Base-by-base conservation (phyloP, 2,113 vertebrate genomes). In the Eonycteris spelaea region DNA sequence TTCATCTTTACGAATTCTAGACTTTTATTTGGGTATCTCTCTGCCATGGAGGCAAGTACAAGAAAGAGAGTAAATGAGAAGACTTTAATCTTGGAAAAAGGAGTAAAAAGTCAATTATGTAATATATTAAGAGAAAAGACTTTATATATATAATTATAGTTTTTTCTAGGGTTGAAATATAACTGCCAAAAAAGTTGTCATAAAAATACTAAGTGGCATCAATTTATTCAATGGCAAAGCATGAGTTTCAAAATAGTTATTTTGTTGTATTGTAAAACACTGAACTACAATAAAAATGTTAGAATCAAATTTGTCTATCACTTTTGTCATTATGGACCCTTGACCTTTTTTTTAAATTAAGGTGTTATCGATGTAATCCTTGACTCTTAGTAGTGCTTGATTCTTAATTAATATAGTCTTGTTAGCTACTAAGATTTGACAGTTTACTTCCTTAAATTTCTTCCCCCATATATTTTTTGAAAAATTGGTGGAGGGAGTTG, bases 91-190 rank as follows among this genome's bases (percentile, higher is more conserved):
- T 95, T 22, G 74, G 33, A 45, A 63, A 94, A 84, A 95, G 30
- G 26, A 78, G 9, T 86, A 67, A 95, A 95, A 93, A 75, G 16
- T 79, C 67, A 93, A 12, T 65, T 85, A 22, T 85, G 24, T 91
- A 82, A 86, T 87, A 57, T 95, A 86, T 90, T 91, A 63, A 88
- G 48, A 71, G 45, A 7, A 59, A 2, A 75, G 55, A 86, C 43
- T 91, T 91, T 90, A 71, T 70, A 90, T 92, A 80, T 68, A 70
- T 51, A 87, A 71, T 77, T 94, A 71, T 35, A 63, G 11, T 94
- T 57, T 21, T 93, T 95, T 90, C 51, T 95, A 80, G 55, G 12
- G 97, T 92, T 95, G 75, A 95, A 86, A 59, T 91, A 40, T 48
- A 77, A 45, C 73, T 97, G 45, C 57, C 55, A 61, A 84, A 90